Conservation (phyloP, 2,113 vertebrate species). For the Mesitornis unicolor region DNA sequence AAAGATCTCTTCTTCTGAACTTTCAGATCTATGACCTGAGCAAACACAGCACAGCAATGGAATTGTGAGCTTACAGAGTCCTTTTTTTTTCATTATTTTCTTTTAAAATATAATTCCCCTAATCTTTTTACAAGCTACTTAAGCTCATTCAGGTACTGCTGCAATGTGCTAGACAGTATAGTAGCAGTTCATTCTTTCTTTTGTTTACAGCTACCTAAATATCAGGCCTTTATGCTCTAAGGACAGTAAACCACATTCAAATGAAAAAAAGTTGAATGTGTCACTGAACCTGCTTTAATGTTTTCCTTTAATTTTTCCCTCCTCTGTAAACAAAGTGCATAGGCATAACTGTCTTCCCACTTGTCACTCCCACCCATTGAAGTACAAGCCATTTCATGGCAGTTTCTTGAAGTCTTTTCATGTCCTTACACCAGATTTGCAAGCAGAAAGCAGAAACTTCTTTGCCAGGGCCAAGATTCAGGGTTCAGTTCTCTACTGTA, state of each 20-base stretch:
- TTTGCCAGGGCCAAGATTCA: not conserved
- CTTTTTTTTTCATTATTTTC: not conserved
- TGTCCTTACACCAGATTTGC: not conserved
- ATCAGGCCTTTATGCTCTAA: not conserved
- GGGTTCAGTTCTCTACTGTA: not conserved
- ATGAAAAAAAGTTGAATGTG: not conserved
- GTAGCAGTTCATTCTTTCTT: not conserved
- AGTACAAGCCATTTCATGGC: not conserved
- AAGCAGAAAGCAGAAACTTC: not conserved
- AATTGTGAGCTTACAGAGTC: not conserved
- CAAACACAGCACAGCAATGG: not conserved
- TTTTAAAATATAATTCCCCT: not conserved
- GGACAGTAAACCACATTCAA: not conserved
- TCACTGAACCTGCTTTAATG: not conserved
- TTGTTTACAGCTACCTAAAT: not conserved
- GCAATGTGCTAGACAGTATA: not conserved
- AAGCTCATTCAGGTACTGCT: not conserved
- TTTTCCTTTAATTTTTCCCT: not conserved
- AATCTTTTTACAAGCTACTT: not conserved
- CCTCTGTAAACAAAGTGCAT: not conserved
- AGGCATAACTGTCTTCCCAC: not conserved
- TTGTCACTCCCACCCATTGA: not conserved
- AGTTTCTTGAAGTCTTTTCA: not conserved
- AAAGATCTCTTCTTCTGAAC: not conserved
- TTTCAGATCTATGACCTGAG: not conserved